Evolutionary conservation across 1,140 invertebrate species (phyloP).

Genomic region (Pseudomyrmex sp.): DNA sequence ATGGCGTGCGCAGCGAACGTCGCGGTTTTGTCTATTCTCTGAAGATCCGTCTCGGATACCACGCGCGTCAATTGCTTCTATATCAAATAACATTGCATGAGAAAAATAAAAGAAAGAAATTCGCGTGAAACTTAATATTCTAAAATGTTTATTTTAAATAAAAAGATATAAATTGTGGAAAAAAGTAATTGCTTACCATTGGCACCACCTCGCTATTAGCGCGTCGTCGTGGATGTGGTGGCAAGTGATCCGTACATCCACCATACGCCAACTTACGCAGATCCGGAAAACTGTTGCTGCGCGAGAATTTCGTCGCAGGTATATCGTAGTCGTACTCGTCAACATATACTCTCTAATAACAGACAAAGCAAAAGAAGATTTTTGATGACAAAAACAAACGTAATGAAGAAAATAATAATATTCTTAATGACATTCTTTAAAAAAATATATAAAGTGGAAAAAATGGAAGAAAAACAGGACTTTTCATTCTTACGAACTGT

Average conservation of each 20-base stretch:
- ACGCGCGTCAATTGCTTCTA: slow-evolving; percentile 84
- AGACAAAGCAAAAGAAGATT: not conserved
- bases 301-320: slow-evolving; percentile 76
- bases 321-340: slow-evolving; percentile 80
- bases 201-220: slow-evolving; percentile 84
- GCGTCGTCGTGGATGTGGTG: slow-evolving; percentile 80
- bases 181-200: slow-evolving; percentile 70
- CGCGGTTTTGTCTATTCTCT: slow-evolving; percentile 91
- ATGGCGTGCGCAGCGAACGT: slow-evolving; percentile 88
- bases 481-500: not conserved
- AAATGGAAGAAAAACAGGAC: not conserved
- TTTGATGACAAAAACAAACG: no score
- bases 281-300: slow-evolving; percentile 83
- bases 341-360: slow-evolving; percentile 80
- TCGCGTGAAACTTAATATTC: no score
- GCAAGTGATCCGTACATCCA: slow-evolving; percentile 64
- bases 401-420: no score
- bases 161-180: not conserved
- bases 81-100: no score
- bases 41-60: slow-evolving; percentile 91
- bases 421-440: no score
- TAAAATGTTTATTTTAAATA: not conserved
- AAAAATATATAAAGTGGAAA: no score
- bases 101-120: no score
- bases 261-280: slow-evolving; percentile 79